phyloP scores from a whole-genome alignment of 2,113 vertebrate species.

The Corvus cornix region DNA sequence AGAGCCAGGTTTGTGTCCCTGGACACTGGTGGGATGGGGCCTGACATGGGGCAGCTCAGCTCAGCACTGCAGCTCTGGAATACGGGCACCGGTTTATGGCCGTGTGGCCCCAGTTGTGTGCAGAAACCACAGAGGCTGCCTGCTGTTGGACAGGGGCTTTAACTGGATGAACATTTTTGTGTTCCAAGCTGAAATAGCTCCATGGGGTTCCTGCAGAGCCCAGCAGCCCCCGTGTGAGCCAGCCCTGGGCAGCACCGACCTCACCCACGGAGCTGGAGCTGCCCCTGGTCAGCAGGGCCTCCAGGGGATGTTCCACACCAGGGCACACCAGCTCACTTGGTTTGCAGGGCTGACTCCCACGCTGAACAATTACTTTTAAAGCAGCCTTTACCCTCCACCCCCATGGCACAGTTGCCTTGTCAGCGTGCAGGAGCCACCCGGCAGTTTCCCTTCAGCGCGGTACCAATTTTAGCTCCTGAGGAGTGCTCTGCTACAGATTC shows the following conservation, averaged over 20 bases:
- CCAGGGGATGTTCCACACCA: rapidly evolving
- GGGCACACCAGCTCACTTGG: background rate
- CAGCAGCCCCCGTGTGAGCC: rapidly evolving
- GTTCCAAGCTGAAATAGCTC: background rate
- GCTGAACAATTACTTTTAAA: background rate
- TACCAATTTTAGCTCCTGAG: background rate
- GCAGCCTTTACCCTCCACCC: background rate
- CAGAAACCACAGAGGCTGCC: background rate
- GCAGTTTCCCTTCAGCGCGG: background rate
- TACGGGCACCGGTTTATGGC: rapidly evolving
- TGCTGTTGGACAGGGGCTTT: background rate
- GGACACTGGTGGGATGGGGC: rapidly evolving
- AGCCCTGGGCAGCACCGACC: background rate
- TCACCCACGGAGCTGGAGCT: background rate
- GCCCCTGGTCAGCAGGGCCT: background rate
- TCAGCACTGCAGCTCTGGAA: background rate
- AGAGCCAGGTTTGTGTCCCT: background rate
- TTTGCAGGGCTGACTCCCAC: background rate
- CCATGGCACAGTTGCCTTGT: background rate
- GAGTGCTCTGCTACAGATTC: background rate
- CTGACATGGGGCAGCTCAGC: rapidly evolving
- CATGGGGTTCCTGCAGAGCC: background rate
- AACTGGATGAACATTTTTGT: background rate
- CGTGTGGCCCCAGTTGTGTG: background rate
- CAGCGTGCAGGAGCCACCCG: background rate